Conservation (phyloP, 1,140 invertebrate species). For the Drosophila dunni region DNA sequence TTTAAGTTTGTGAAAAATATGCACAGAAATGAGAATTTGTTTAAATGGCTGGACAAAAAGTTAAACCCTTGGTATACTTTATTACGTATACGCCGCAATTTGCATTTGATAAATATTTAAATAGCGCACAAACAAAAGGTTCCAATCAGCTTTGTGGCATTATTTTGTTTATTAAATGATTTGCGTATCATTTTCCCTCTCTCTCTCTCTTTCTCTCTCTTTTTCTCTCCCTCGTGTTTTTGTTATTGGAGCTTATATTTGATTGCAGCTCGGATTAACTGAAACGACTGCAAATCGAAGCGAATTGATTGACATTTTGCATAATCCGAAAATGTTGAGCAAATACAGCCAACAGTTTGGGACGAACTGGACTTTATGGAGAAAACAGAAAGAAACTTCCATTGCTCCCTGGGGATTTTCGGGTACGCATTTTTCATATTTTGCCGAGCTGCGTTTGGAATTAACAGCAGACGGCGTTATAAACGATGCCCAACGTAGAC, state of each 20-base stretch:
- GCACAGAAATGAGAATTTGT: too few relatives aligned
- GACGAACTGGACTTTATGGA: neutral
- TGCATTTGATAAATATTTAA: slow-evolving; percentile 20
- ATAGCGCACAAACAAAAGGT: slow-evolving; percentile 9
- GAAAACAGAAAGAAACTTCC: neutral
- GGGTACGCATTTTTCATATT: slow-evolving; percentile 14
- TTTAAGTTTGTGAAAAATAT: too few relatives aligned
- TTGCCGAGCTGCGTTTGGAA: slow-evolving; percentile 7
- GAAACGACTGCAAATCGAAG: slow-evolving; percentile 1
- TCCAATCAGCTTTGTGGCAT: slow-evolving; percentile 10
- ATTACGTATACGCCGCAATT: neutral
- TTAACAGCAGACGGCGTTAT: slow-evolving; percentile 4
- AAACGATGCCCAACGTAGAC: neutral
- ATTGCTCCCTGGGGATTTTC: neutral
- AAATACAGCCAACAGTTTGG: slow-evolving; percentile 3
- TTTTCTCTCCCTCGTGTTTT: neutral
- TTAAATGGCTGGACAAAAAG: too few relatives aligned
- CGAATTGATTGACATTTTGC: slow-evolving; percentile 6
- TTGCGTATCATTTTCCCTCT: slow-evolving; percentile 1
- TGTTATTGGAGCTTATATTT: slow-evolving; percentile 26
- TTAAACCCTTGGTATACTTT: too few relatives aligned
- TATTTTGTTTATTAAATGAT: slow-evolving; percentile 21
- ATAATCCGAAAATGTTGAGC: slow-evolving; percentile 1
- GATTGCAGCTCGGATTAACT: slow-evolving; percentile 18
- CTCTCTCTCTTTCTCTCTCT: neutral